Conservation (phyloP, 2,888 invertebrate species). For the Empis livida region DNA sequence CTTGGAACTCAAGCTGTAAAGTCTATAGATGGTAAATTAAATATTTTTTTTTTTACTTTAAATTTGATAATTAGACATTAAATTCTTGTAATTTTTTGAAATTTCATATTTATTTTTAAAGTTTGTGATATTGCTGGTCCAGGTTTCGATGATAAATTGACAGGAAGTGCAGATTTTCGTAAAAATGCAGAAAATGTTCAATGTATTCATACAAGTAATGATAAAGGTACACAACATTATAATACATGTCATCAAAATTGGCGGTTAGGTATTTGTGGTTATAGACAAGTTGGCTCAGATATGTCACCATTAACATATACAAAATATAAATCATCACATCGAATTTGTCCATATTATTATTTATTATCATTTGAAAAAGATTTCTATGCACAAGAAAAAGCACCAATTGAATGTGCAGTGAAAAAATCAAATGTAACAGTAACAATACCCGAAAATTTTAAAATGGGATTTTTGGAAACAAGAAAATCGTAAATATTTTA, state of each 20-base stretch:
- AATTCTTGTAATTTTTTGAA: too few species aligned
- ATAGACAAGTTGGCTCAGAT: slow-evolving; percentile 25
- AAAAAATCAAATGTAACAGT: slow-evolving; percentile 16
- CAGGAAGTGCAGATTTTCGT: slow-evolving; percentile 22
- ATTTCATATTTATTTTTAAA: slow-evolving; percentile 8
- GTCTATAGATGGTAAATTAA: slow-evolving; percentile 30
- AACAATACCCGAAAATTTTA: slow-evolving; percentile 24
- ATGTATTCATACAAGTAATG: slow-evolving; percentile 30
- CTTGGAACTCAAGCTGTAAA: slow-evolving; percentile 20
- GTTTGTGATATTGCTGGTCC: slow-evolving; percentile 35
- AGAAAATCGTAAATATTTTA: slow-evolving; percentile 17
- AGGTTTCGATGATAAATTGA: slow-evolving; percentile 26
- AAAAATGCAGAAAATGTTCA: slow-evolving; percentile 28
- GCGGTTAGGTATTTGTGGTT: slow-evolving; percentile 29
- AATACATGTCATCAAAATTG: slow-evolving; percentile 30
- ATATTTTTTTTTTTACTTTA: neutral
- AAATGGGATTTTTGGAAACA: slow-evolving; percentile 29
- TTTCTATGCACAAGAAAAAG: slow-evolving; percentile 24
- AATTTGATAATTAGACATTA: too few species aligned
- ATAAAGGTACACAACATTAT: slow-evolving; percentile 28
- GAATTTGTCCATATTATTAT: slow-evolving; percentile 30
- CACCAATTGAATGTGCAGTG: slow-evolving; percentile 18
- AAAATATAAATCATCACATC: slow-evolving; percentile 18
- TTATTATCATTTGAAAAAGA: slow-evolving; percentile 30
- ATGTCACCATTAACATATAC: slow-evolving; percentile 18